phyloP scores from a whole-genome alignment of 2,797 vertebrate species.

The Onychomys leucogaster region DNA sequence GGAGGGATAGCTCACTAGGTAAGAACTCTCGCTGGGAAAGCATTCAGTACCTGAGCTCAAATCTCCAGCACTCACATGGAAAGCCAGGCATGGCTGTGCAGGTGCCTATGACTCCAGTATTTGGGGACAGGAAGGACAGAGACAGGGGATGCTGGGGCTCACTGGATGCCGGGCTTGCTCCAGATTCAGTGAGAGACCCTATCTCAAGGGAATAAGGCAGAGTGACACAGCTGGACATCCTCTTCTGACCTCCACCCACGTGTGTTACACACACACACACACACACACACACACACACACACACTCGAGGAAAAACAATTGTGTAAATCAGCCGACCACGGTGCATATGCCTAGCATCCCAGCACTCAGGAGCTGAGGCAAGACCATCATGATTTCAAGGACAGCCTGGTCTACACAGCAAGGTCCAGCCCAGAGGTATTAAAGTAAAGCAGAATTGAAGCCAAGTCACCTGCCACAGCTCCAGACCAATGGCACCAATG shows the following conservation, averaged over 20 bases:
- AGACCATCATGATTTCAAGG: not conserved
- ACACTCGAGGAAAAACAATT: not conserved
- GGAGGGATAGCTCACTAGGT: not conserved
- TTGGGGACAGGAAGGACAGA: not conserved
- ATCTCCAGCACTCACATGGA: not conserved
- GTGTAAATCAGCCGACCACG: not conserved
- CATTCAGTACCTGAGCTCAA: not conserved
- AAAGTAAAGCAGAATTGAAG: not conserved
- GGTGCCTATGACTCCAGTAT: not conserved
- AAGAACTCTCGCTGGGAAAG: not conserved
- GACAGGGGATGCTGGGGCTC: not conserved
- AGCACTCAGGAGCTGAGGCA: not conserved
- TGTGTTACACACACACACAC: not conserved
- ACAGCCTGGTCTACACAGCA: not conserved
- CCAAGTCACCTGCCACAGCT: constrained; percentile 94
- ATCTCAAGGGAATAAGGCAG: not conserved
- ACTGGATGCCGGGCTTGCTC: not conserved
- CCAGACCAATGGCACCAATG: constrained; percentile 93
- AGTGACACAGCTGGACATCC: not conserved
- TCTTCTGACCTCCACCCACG: not conserved
- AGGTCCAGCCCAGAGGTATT: not conserved
- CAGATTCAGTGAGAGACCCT: not conserved
- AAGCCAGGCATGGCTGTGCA: not conserved
- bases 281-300: not conserved
- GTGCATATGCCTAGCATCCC: not conserved